These are phyloP conservation scores for Bursaphelenchus mucronatus DNA, from an alignment of 1,140 invertebrate genomes.

Conservation along the genomic window DNA sequence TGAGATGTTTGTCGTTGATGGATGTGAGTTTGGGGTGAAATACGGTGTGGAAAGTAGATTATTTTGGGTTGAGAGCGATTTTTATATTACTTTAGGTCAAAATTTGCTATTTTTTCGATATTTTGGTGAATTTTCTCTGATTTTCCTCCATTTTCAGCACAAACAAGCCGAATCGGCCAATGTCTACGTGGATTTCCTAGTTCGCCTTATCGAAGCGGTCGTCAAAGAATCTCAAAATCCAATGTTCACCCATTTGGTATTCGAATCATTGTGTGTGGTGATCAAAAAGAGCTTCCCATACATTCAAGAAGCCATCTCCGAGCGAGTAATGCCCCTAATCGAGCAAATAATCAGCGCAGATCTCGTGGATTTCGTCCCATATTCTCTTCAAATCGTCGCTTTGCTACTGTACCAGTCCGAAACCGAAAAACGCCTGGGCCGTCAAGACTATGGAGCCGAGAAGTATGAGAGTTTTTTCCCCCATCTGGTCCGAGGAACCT, in stretches of 20 bases:
- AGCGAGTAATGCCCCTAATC: conserved; percentile 37
- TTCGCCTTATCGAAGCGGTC: conserved; percentile 26
- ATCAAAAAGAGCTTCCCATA: conserved; percentile 47
- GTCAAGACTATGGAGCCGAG: conserved; percentile 67
- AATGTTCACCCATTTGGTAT: conserved; percentile 64
- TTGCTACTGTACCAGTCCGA: conserved; percentile 78
- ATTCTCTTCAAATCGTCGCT: conserved; percentile 92
- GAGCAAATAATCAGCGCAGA: conserved; percentile 35
- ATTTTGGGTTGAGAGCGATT: no score
- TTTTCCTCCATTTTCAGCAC: conserved; percentile 23
- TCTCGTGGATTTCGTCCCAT: conserved; percentile 81
- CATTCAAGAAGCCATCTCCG: conserved; percentile 21
- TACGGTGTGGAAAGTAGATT: no score
- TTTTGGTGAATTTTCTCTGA: neutral
- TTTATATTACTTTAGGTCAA: conserved; percentile 11
- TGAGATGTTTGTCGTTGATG: conserved; percentile 41
- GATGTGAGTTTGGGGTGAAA: conserved; percentile 25
- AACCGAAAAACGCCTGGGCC: conserved; percentile 47
- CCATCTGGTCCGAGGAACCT: conserved; percentile 75
- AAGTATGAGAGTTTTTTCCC: conserved; percentile 84
- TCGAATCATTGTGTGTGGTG: conserved; percentile 63
- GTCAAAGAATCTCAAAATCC: conserved; percentile 64
- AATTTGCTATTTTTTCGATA: neutral
- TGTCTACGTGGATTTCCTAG: conserved; percentile 26
- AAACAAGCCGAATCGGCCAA: conserved; percentile 28